These are phyloP conservation scores for Coecobrya sp. DNA, from an alignment of 2,888 invertebrate genomes.

Conservation along the genomic window DNA sequence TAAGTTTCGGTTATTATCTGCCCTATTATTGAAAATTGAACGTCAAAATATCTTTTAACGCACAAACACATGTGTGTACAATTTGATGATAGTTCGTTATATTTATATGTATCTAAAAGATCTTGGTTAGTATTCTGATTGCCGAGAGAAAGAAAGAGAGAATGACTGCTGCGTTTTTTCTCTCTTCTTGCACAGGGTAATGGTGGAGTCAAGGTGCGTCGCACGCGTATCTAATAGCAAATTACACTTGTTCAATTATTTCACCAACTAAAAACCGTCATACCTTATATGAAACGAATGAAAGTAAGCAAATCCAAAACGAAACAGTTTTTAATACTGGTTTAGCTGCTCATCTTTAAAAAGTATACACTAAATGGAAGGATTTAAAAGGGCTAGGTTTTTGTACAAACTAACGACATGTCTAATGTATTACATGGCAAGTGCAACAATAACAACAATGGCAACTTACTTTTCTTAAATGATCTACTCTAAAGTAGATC, in stretches of 20 bases:
- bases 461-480: constrained; percentile 13
- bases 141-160: background rate
- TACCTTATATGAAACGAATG: constrained; percentile 39
- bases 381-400: constrained; percentile 58
- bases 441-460: background rate
- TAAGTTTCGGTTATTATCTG: constrained; percentile 53
- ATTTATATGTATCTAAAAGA: background rate
- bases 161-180: background rate
- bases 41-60: constrained; percentile 35
- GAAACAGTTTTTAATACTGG: constrained; percentile 29
- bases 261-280: constrained; percentile 43
- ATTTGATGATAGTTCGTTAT: constrained; percentile 39
- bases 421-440: constrained; percentile 11
- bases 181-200: constrained; percentile 52
- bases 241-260: constrained; percentile 84
- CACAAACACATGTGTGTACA: constrained; percentile 20
- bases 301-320: constrained; percentile 21
- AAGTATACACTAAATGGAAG: constrained; percentile 2
- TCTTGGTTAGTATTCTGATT: background rate
- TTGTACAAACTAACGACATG: background rate
- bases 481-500: constrained; percentile 51
- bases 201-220: constrained; percentile 83
- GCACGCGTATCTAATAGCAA: constrained; percentile 85
- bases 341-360: background rate
- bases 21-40: constrained; percentile 42